Base-by-base conservation (phyloP, 2,888 invertebrate genomes). In the Drosophila limbata region DNA sequence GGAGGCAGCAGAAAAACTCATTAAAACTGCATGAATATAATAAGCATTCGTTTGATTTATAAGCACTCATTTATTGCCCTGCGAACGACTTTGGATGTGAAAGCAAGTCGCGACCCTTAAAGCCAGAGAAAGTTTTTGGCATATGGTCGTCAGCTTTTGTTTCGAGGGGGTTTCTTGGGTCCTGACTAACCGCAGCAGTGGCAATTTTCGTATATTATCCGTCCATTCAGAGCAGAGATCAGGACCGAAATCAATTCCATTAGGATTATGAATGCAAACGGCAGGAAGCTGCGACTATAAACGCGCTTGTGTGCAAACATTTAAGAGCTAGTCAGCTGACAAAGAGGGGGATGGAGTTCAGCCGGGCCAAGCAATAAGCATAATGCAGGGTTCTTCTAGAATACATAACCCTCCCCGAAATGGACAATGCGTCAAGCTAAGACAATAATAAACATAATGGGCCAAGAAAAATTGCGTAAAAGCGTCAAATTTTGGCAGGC, bases 1-100 rank as follows among this genome's bases (percentile, higher is more conserved):
- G 60, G 66, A 33, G 59, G 25, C 40, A 35, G 63, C 40, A 17
- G 65, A 56, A 63, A 86, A 89, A 81, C 77, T 88, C 88, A 88
- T 89, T 86, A 89, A 88, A 86, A 85, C 72, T 86, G 86, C 88
- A 89, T 89, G 86, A 86, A 88, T 88, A 88, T 84, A 89, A 86
- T 86, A 75, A 73, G 78, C 56, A 82, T 86, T 80, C 85, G 72
- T 77, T 88, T 86, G 86, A 86, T 86, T 86, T 86, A 86, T 88
- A 82, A 73, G 73, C 88, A 73, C 71, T 72, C 88, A 89, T 87
- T 78, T 84, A 81, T 75, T 70, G 61, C 65, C 78, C 47, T 59
- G 42, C 40, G 44, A 35, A 31, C 13, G 42, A 51, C 9, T 9
- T 4, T 19, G 44, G 39, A 45, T 35, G 42, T 21, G 25, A 59